Base-by-base conservation (phyloP, 1,140 invertebrate genomes). In the Drosophila nikananu region DNA sequence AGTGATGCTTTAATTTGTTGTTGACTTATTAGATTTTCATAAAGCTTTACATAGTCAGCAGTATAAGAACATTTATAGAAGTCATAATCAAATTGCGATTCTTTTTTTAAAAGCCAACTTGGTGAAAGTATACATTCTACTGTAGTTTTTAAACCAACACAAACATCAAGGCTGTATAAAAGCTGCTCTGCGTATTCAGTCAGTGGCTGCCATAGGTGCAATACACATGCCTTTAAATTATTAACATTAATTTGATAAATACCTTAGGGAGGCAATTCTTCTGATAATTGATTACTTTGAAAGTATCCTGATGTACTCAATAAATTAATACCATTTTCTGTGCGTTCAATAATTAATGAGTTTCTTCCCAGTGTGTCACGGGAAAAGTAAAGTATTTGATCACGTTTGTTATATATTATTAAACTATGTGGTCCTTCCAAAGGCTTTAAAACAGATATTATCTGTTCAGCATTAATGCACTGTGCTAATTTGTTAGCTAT, bases 181-280 rank as follows among this genome's bases (percentile, higher is more conserved):
- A 86, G 86, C 5, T 74, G 21, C 9, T n/a, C 3, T 1, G 52
- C n/a, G 8, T 70, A 58, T n/a, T 64, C 23, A n/a, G 59, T 76
- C 0, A 77, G 32, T 8, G 37, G 19, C 41, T 80, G 80, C 91
- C 91, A 92, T 8, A 89, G 76, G 46, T 81, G 77, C 0, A 92
- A 25, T 19, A 30, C 2, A 39, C 80, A 87, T 17, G 51, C 42
- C 15, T 27, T 54, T 8, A 77, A 23, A 30, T 73, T 49, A 27
- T 63, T 7, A 8, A 61, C 19, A 5, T 89, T 27, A 32, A 86
- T 23, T 58, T 76, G 67, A 15, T 89, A 91, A 23, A 94, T 65
- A 7, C 91, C 90, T 5, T 93, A 61, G 52, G 97, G 97, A 59
- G 98, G 87, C 94, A 98, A 96, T 75, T 95, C 90, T 27, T 95